Base-by-base conservation (phyloP, 2,888 invertebrate species). In the Tuberolachnus salignus region DNA sequence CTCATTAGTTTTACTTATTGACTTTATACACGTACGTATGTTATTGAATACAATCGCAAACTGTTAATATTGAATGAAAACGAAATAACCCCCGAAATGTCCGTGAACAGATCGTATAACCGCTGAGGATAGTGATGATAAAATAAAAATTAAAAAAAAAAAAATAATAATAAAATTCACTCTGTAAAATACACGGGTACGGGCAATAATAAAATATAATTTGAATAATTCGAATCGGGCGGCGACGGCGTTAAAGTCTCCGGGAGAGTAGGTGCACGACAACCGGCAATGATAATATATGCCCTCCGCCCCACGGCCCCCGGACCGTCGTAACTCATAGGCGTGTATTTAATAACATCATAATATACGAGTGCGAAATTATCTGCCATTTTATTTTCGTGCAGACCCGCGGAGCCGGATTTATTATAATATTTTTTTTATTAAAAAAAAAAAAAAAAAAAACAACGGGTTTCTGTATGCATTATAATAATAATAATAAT, bases 231-330 rank as follows among this genome's bases (percentile, higher is more conserved):
- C 19, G 42, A 19, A 44, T 23, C 23, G 44, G 19, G 57, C 23
- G 26, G 72, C 64, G 26, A 61, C 64, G 66, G 66, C 64, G 66
- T 75, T 75, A 14, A 75, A 75, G 74, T 75, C 66, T 75, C 74
- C 74, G 14, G 14, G 14, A 19, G 2, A 59, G 21, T n/a, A 11
- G 23, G 14, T 13, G n/a, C 16, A 23, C 44, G 21, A 70, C 53
- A 13, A 1, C 55, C 55, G 42, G 21, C 53, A 70, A 69, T 69
- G 53, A 34, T 34, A 34, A 34, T 34, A 34, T 34, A 34, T 34
- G 3, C 34, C 34, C 34, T n/a, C n/a, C n/a, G n/a, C 34, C 67
- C 26, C 8, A 51, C 67, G 67, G 51, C 51, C n/a, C n/a, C 16
- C 14, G 16, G 63, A 10, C 1, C 21, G 44, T 46, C 11, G 21